A percentile compares a stretch with the other conserved stretches of the same genome.
Evolutionary conservation across 2,888 invertebrate species (phyloP).

Genomic region (Sarcophaga variegata): DNA sequence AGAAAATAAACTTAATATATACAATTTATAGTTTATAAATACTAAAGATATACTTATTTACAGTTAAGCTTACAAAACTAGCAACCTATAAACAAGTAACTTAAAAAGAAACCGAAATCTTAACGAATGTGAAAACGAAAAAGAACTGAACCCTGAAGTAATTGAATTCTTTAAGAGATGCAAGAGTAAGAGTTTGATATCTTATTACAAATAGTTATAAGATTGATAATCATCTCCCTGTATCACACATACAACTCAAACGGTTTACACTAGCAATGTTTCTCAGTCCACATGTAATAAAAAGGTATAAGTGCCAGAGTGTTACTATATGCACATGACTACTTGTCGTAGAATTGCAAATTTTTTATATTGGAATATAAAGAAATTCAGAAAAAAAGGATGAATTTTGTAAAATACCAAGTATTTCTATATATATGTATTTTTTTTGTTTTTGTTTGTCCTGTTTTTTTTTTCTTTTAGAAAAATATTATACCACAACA

Average conservation of each 20-base stretch:
- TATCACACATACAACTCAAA: not conserved
- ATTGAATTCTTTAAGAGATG: slow-evolving; percentile 23
- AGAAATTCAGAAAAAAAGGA: too few species aligned
- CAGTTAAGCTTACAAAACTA: slow-evolving; percentile 32
- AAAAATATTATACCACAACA: not conserved
- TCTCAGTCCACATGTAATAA: too few species aligned
- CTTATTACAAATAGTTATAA: slow-evolving; percentile 44
- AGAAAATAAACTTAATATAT: slow-evolving; percentile 18
- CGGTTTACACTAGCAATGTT: not conserved
- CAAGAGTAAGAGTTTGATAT: slow-evolving; percentile 51
- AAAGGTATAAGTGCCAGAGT: too few species aligned
- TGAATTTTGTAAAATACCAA: too few species aligned
- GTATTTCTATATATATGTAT: too few species aligned
- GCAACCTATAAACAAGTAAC: not conserved
- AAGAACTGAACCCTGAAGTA: slow-evolving; percentile 1
- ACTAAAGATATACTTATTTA: not conserved
- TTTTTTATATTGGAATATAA: too few species aligned
- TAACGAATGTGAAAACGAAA: not conserved
- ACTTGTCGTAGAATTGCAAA: too few species aligned
- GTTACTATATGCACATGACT: too few species aligned
- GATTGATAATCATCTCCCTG: slow-evolving; percentile 22
- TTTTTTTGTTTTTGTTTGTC: not conserved
- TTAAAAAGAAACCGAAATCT: not conserved
- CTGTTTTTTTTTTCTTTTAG: not conserved
- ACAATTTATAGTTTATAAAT: slow-evolving; percentile 24